These are phyloP conservation scores for Hiodon tergisus DNA, from an alignment of 2,113 vertebrate species.

Conservation along the genomic window DNA sequence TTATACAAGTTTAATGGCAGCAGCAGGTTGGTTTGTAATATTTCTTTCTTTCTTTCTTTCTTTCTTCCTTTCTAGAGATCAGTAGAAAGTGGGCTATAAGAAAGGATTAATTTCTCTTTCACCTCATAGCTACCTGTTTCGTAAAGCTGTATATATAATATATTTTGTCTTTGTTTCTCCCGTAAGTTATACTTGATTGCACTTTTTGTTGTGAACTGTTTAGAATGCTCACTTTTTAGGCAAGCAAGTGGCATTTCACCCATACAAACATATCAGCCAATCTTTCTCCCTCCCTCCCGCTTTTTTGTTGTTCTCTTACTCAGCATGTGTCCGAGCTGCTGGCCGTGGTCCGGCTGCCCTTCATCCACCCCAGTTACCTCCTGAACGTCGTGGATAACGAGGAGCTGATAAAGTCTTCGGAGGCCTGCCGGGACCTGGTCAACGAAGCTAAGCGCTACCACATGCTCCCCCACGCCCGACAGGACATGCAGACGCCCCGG, in stretches of 20 bases:
- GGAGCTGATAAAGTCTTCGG: slow-evolving; percentile 94
- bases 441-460: slow-evolving; percentile 98
- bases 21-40: not conserved
- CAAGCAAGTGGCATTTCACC: no score
- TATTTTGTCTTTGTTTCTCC: not conserved
- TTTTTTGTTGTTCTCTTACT: slow-evolving; percentile 15
- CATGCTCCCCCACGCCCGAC: slow-evolving; percentile 95
- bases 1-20: not conserved
- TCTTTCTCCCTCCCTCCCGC: not conserved
- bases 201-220: not conserved
- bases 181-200: not conserved
- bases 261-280: not conserved
- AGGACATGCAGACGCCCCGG: slow-evolving; percentile 94
- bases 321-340: slow-evolving; percentile 86
- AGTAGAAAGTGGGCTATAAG: no score
- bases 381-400: slow-evolving; percentile 97
- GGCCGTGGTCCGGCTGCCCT: slow-evolving; percentile 88
- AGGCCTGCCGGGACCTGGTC: slow-evolving; percentile 93
- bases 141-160: no score
- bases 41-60: no score
- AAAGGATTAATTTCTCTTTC: no score
- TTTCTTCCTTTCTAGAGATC: no score
- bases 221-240: not conserved
- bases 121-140: no score
- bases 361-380: slow-evolving; percentile 98